Evolutionary conservation across 2,797 vertebrate species (phyloP).

Genomic region (Strix occidentalis): DNA sequence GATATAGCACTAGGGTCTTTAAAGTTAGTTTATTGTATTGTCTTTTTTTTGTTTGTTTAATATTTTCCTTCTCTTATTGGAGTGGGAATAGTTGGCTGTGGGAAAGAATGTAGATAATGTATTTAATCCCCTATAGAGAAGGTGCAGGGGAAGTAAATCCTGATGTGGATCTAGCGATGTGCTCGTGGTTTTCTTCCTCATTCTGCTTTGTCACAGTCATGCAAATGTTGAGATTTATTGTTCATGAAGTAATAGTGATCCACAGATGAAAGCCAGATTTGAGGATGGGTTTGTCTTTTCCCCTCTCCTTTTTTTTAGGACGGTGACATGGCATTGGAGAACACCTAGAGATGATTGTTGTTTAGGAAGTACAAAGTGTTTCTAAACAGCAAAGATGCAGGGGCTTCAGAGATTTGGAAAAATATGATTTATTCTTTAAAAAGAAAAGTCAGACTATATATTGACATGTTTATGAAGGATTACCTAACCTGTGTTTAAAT

Average conservation of each 20-base stretch:
- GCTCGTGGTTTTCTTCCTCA: neutral
- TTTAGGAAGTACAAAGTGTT: neutral
- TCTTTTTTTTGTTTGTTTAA: neutral
- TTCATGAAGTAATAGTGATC: neutral
- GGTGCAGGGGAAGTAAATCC: neutral
- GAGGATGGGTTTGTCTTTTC: neutral
- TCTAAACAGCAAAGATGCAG: neutral
- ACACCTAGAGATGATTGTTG: neutral
- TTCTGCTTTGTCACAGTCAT: neutral
- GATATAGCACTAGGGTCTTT: neutral
- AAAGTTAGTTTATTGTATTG: neutral
- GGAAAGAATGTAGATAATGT: neutral
- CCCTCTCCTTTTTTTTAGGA: neutral
- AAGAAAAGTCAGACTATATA: neutral
- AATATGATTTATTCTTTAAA: neutral
- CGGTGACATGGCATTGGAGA: neutral
- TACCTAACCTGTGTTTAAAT: neutral
- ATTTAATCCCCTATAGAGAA: rapidly evolving
- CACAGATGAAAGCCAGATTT: neutral
- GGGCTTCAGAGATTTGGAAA: neutral
- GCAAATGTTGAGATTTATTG: neutral
- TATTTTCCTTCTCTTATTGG: neutral
- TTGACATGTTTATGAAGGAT: neutral
- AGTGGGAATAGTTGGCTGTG: neutral
- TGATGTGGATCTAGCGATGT: neutral